phyloP scores from a whole-genome alignment of 2,888 invertebrate genomes.

The Crossocerus cetratus region DNA sequence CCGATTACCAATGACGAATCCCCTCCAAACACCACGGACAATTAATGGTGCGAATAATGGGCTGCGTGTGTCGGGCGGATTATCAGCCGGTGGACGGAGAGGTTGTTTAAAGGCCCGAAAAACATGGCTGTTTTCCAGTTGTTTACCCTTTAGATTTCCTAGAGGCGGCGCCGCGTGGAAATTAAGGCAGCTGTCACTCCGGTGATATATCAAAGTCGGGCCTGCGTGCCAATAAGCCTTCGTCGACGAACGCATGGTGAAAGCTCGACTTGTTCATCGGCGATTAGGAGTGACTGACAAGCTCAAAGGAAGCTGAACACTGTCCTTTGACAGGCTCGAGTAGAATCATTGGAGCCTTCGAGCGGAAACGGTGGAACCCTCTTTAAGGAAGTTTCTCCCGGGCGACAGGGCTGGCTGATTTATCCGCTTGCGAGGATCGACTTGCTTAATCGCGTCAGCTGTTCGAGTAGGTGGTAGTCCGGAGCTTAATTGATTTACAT shows the following conservation, averaged over 20 bases:
- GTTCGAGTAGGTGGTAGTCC: not conserved
- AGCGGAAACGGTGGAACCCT: too few relatives aligned
- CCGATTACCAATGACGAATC: too few relatives aligned
- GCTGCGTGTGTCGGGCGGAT: too few relatives aligned
- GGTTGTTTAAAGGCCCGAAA: too few relatives aligned
- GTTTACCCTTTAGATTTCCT: not conserved
- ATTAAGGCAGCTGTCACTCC: constrained; percentile 38
- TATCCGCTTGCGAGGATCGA: not conserved
- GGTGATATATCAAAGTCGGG: constrained; percentile 54
- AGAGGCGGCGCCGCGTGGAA: constrained; percentile 13
- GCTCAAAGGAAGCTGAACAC: not conserved
- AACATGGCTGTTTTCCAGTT: too few relatives aligned
- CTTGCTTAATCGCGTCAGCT: not conserved
- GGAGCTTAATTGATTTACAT: constrained; percentile 25
- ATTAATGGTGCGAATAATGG: too few relatives aligned
- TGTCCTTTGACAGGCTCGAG: too few relatives aligned
- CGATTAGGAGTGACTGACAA: constrained; percentile 11
- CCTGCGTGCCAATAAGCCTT: constrained; percentile 40
- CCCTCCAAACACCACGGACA: too few relatives aligned
- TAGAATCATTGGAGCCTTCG: too few relatives aligned
- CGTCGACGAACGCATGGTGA: constrained; percentile 15
- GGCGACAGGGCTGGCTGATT: not conserved
- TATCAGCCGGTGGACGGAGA: too few relatives aligned
- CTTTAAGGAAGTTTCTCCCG: too few relatives aligned
- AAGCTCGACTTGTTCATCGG: constrained; percentile 24